These are phyloP conservation scores for Eudyptes chrysolophus DNA, from an alignment of 2,113 vertebrate species.

Conservation along the genomic window DNA sequence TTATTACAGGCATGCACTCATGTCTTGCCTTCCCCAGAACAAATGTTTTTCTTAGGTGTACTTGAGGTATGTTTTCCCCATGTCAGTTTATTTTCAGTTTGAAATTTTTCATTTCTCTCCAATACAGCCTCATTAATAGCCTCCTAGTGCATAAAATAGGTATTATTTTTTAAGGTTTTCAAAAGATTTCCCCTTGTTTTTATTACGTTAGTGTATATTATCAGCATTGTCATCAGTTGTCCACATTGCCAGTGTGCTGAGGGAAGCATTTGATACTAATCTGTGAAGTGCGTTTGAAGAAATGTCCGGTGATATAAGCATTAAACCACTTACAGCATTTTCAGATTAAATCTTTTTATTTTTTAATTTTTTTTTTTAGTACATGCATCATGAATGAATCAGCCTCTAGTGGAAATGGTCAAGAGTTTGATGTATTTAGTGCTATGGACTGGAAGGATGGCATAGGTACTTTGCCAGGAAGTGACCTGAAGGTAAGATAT, in stretches of 20 bases:
- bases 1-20: background rate
- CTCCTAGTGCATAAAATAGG: background rate
- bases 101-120: background rate
- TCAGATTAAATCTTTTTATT: background rate
- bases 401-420: constrained; percentile 73
- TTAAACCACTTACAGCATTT: background rate
- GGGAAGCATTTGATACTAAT: background rate
- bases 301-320: background rate
- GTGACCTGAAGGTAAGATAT: constrained; percentile 87
- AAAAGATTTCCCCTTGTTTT: background rate
- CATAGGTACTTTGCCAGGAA: constrained; percentile 94
- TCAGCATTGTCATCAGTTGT: background rate
- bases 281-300: background rate
- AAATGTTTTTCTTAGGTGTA: background rate
- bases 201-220: background rate
- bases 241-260: background rate
- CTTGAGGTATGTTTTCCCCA: background rate
- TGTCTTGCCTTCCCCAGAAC: background rate
- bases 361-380: background rate
- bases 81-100: background rate
- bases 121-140: background rate
- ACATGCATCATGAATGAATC: constrained; percentile 81
- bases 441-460: constrained; percentile 99
- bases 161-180: background rate
- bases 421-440: constrained; percentile 94